Base-by-base conservation (phyloP, 2,888 invertebrate genomes). In the Scaptomyza polygonia region DNA sequence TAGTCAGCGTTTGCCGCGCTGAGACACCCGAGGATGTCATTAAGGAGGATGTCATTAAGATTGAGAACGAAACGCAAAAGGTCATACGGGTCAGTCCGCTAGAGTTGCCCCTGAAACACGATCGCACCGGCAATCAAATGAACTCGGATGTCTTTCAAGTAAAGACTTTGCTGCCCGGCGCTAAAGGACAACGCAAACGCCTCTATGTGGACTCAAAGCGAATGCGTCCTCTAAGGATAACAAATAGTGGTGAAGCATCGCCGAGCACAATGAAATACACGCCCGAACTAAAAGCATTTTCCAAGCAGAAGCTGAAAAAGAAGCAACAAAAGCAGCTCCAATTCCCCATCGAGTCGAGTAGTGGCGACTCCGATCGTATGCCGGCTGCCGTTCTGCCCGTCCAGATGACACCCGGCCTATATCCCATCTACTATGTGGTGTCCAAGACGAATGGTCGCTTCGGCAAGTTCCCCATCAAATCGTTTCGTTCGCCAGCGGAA, bases 361-460 rank as follows among this genome's bases (percentile, higher is more conserved):
- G n/a, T 56, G 61, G 34, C 1, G 64, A 62, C 39, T 9, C 16
- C 32, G 32, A 72, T 4, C 30, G 63, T 5, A 18, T 27, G 29
- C 88, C 82, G 29, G 88, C 82, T 18, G 51, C 77, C 47, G 30
- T 5, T 21, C 79, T 91, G 82, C 86, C 74, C 40, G 83, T 91
- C 8, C 88, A 85, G 74, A 67, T 89, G 59, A 86, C 90, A 14
- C 87, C 90, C 7, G 91, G 91, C 3, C 86, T 88, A n/a, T 91
- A 89, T 72, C 91, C 91, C 11, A 80, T 91, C 21, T 91, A 89
- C 67, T 91, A 90, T 67, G 84, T 87, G 48, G 65, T 91, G 14
- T 78, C 90, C 56, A 89, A 88, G 72, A 88, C 89, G n/a, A 91
- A 91, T 67, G 91, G 91, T 4, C 87, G 80, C 45, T 91, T 91